These are phyloP conservation scores for Listrodromus nycthemerus DNA, from an alignment of 2,888 invertebrate genomes.

Conservation along the genomic window DNA sequence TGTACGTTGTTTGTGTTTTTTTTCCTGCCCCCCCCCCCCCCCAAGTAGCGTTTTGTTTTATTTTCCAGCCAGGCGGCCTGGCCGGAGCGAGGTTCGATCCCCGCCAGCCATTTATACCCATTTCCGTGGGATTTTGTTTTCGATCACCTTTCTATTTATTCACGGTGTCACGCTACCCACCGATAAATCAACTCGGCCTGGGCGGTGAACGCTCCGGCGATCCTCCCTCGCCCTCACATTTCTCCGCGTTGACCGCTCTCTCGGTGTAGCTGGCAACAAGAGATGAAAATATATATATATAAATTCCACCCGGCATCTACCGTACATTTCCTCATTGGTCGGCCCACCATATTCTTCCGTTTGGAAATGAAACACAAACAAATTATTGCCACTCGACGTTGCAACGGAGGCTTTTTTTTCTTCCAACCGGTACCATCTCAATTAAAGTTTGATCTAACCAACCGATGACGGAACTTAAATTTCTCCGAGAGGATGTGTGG, in stretches of 20 bases:
- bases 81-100: conserved; percentile 56
- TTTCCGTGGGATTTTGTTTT: conserved; percentile 74
- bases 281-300: conserved; percentile 4
- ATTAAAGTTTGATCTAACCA: conserved; percentile 6
- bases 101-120: conserved; percentile 72
- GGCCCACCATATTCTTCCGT: conserved; percentile 59
- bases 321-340: conserved; percentile 35
- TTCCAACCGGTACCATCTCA: conserved; percentile 33
- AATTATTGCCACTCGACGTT: conserved; percentile 63
- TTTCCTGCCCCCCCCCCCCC: conserved; percentile 44
- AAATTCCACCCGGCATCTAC: conserved; percentile 43
- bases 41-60: conserved; percentile 56
- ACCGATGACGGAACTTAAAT: background rate
- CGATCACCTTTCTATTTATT: conserved; percentile 75
- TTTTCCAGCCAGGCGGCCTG: conserved; percentile 61
- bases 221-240: conserved; percentile 37
- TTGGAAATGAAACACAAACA: conserved; percentile 57
- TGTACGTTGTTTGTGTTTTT: conserved; percentile 31
- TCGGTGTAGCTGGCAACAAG: background rate
- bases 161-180: conserved; percentile 71
- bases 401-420: conserved; percentile 31
- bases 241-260: conserved; percentile 52
- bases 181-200: conserved; percentile 74
- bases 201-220: conserved; percentile 62
- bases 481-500: background rate